A percentile compares a stretch with the other conserved stretches of the same genome.
phyloP scores from a whole-genome alignment of 2,888 invertebrate genomes.

The Campaea margaritaria region DNA sequence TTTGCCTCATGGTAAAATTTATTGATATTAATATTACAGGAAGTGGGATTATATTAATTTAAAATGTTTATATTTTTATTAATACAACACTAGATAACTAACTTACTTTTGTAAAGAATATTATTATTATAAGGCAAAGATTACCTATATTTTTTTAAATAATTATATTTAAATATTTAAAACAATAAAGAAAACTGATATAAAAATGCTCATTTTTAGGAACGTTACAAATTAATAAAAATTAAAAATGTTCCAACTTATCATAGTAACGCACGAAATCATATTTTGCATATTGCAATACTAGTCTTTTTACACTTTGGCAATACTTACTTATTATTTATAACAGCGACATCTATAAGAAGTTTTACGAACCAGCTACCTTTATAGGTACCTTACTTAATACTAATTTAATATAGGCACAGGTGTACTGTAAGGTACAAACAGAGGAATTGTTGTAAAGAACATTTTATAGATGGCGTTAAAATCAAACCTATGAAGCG shows the following conservation, averaged over 20 bases:
- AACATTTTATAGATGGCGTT: background rate
- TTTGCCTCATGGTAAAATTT: conserved; percentile 11
- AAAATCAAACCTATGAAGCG: background rate
- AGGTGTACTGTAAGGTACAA: too few species aligned
- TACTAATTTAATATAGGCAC: too few species aligned
- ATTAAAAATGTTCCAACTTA: too few species aligned
- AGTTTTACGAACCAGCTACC: background rate
- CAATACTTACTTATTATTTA: background rate
- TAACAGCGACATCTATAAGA: conserved; percentile 12
- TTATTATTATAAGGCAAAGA: too few species aligned
- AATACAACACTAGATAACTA: background rate
- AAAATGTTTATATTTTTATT: background rate
- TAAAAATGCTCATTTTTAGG: too few species aligned
- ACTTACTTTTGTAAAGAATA: too few species aligned
- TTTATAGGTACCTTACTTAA: too few species aligned
- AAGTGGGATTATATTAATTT: background rate
- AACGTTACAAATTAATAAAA: too few species aligned
- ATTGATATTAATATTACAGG: conserved; percentile 11
- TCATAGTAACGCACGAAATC: background rate
- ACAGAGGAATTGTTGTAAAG: background rate
- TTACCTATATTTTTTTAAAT: too few species aligned
- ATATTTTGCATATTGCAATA: conserved; percentile 2
- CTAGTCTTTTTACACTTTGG: background rate
- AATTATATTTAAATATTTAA: too few species aligned
- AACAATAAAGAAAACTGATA: too few species aligned